Evolutionary conservation across 2,797 vertebrate genomes (phyloP).

Genomic region (Dicrostonyx torquatus): DNA sequence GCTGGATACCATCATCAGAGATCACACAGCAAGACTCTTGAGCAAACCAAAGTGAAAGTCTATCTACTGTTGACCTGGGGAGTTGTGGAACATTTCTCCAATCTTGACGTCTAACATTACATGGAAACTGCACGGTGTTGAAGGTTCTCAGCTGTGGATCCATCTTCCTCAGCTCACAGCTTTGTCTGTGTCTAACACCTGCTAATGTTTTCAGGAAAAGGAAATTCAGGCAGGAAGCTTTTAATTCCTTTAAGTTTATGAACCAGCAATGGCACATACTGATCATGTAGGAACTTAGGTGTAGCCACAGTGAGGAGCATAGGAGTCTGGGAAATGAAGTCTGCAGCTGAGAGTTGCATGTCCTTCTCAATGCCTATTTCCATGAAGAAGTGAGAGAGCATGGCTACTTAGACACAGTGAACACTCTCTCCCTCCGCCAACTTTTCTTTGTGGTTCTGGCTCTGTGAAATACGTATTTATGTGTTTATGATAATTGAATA

Average conservation of each 20-base stretch:
- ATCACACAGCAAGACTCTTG: background rate
- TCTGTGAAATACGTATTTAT: background rate
- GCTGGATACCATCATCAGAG: background rate
- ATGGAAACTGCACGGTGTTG: background rate
- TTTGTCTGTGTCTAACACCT: background rate
- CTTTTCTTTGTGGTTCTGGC: background rate
- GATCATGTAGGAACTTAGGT: background rate
- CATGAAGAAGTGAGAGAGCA: background rate
- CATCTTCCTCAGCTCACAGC: background rate
- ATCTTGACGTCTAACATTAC: background rate
- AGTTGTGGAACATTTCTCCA: background rate
- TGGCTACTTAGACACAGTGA: background rate
- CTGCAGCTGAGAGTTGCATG: background rate
- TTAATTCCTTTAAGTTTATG: background rate
- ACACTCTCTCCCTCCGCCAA: background rate
- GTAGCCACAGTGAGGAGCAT: background rate
- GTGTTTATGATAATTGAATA: background rate
- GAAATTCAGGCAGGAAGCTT: background rate
- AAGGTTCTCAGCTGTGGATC: background rate
- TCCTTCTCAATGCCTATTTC: background rate
- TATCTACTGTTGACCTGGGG: background rate
- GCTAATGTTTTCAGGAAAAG: background rate
- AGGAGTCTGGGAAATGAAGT: background rate
- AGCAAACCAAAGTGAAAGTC: background rate
- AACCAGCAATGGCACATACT: background rate